Evolutionary conservation across 2,113 vertebrate genomes (phyloP).

Genomic region (Proteles cristata): DNA sequence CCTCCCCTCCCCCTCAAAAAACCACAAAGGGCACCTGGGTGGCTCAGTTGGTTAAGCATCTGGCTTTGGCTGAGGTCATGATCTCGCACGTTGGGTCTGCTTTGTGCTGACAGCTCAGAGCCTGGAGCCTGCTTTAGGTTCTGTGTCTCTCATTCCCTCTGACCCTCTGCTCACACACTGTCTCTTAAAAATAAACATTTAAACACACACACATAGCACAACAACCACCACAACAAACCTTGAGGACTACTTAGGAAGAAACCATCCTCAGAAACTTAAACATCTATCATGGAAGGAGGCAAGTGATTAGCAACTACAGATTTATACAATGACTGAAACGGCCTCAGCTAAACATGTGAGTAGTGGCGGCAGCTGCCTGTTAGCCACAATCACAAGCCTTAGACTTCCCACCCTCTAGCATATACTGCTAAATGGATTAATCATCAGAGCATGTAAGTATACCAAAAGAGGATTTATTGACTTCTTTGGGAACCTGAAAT

Average conservation of each 20-base stretch:
- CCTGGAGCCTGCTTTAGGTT: too few relatives aligned
- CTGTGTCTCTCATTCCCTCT: too few relatives aligned
- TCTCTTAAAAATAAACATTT: neutral
- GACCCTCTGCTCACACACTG: too few relatives aligned
- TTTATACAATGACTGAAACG: constrained; percentile 28
- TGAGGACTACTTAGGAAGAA: constrained; percentile 15
- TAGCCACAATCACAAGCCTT: neutral
- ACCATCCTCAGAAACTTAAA: neutral
- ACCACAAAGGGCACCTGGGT: too few relatives aligned
- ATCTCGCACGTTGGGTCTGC: too few relatives aligned
- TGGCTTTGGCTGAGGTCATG: too few relatives aligned
- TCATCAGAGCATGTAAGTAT: constrained; percentile 29
- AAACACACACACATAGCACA: neutral
- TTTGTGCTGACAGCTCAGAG: too few relatives aligned
- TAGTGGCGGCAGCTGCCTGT: neutral
- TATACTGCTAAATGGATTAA: constrained; percentile 32
- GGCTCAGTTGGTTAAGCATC: too few relatives aligned
- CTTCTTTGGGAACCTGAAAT: constrained; percentile 49
- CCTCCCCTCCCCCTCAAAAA: neutral
- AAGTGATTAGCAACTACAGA: constrained; percentile 19
- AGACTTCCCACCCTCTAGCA: neutral
- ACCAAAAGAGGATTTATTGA: constrained; percentile 25
- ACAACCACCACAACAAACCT: neutral
- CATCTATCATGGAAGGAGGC: constrained; percentile 15
- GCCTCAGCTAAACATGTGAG: neutral